Evolutionary conservation across 2,113 vertebrate species (phyloP).

Genomic region (Gnathonemus echidnorhynchus): DNA sequence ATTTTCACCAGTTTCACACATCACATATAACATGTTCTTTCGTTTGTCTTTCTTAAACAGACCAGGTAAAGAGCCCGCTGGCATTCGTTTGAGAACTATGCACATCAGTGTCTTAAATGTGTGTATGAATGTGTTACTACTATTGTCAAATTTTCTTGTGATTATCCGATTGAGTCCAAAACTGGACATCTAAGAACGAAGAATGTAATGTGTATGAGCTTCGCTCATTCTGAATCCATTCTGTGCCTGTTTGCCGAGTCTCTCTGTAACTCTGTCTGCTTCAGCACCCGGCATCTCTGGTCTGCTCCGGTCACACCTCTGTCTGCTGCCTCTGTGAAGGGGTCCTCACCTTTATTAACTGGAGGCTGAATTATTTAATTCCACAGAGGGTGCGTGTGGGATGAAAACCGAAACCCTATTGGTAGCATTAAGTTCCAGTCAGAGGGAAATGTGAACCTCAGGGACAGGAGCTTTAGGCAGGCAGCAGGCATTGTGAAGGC

Average conservation of each 20-base stretch:
- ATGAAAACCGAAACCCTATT: neutral
- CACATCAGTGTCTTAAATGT: neutral
- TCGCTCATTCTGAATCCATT: neutral
- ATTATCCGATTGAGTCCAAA: neutral
- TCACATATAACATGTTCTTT: neutral
- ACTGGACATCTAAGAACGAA: neutral
- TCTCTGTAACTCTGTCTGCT: neutral
- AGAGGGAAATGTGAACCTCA: neutral
- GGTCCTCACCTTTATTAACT: neutral
- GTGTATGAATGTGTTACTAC: neutral
- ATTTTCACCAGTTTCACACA: neutral
- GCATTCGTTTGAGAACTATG: neutral
- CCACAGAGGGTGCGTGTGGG: neutral
- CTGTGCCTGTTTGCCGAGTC: neutral
- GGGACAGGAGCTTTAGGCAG: neutral
- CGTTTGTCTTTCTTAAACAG: neutral
- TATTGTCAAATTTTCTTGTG: neutral
- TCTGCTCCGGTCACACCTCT: neutral
- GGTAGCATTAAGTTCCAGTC: neutral
- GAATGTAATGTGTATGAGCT: constrained; percentile 1
- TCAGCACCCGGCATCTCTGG: neutral
- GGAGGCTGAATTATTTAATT: neutral
- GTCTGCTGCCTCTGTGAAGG: neutral
- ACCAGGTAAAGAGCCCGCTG: neutral
- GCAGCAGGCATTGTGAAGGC: neutral